Base-by-base conservation (phyloP, 2,113 vertebrate genomes). In the Oncorhynchus kisutch region DNA sequence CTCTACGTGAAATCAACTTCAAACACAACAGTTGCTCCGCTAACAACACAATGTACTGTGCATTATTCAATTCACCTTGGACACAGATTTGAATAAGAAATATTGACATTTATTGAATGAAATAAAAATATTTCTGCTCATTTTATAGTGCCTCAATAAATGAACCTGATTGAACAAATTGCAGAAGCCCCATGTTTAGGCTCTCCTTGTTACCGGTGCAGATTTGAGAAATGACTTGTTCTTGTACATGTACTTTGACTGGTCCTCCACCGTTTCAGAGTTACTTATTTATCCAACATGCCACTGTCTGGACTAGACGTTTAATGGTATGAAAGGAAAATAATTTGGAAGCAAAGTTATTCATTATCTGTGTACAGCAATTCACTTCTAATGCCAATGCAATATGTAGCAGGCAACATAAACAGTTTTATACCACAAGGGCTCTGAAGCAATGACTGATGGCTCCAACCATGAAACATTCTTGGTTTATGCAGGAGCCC, bases 381-480 rank as follows among this genome's bases (percentile, higher is more conserved):
- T 78, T 76, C 57, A 31, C 77, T 62, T 31, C 34, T 82, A 76
- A 85, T 91, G 87, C 74, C 90, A 87, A 78, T 71, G 77, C 83
- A 92, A 85, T 79, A 90, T 92, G 90, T 87, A 91, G 86, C 80
- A 91, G 81, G 81, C 83, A 79, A 77, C 62, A 84, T 86, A 91
- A 92, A 92, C 76, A 87, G 77, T 88, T 73, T 78, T 74, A 91
- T 72, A 75, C 67, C 82, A 59, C 78, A 51, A 81, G 76, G 90
- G 85, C 81, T 81, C 82, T 77, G 69, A 83, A 84, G 81, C 48
- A 79, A 87, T 92, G 93, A 93, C 87, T 81, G 89, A 89, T 90
- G 86, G 84, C 78, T 85, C 81, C 85, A 92, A 92, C 83, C 90
- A 91, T 89, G 81, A 92, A 91, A 91, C 86, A 88, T 91, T 93